Evolutionary conservation across 2,888 invertebrate species (phyloP), one percentile per base, ranked within the genome.

Genomic region (Ophraella communa): DNA sequence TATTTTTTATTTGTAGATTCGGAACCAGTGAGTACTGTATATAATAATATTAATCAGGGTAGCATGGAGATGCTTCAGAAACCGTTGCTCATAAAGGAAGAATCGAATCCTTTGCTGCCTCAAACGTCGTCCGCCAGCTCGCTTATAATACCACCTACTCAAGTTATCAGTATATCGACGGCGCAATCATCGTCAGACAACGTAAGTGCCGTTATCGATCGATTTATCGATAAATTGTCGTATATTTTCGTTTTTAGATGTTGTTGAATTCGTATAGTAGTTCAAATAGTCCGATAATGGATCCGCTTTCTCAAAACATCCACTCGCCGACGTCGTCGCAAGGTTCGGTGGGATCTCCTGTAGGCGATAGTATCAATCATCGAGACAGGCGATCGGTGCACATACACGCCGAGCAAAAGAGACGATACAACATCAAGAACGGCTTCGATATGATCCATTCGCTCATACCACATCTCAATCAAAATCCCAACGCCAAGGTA

Each of bases 371-470:
- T 21, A 64, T 68, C 1, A 53, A 47, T 70, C 84, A 86, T 70
- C 80, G 84, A 49, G 90, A 93, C 78, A 85, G 92, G 47, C 88
- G 96, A 59, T 93, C 91, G 67, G 94, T 94, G 11, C 97, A 97
- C 82, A 92, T 95, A 74, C 95, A 95, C 82, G 96, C 98, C 0
- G 98, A 98, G 79, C 96, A 97, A 84, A 98, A 97, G 82, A 87
- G 98, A 33, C 87, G 97, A 58, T 96, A 93, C 81, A 97, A 96
- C 81, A 96, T 98, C 76, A 97, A 97, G 83, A 94, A 93, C 81
- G 97, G 97, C 39, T 98, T 98, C 83, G 97, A 98, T 83, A 92
- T 92, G 82, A 86, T 98, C 70, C 95, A 96, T 81, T 90, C 92
- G 66, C 87, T 98, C 65, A 95, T 98, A 78, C 97, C 98, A 23